Percentiles rank a stretch among this genome's conserved stretches.
Evolutionary conservation across 92 coral and sea anemone genomes (phyloP).

Genomic region (Umimayanthus chanpuru): DNA sequence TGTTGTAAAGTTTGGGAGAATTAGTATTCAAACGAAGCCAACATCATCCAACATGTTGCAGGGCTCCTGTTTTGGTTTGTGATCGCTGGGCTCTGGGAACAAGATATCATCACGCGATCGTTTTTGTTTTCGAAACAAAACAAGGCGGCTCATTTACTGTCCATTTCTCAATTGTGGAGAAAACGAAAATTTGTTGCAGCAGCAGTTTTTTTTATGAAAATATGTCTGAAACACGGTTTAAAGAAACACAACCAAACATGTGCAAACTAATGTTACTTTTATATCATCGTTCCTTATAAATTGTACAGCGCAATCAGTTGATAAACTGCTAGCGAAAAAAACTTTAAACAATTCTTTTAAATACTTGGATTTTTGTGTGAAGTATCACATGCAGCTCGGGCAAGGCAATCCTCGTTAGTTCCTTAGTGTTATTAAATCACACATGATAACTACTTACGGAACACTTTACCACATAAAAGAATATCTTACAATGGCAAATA

Average conservation of each 20-base stretch:
- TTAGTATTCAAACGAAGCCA: constrained; percentile 25
- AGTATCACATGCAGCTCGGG: constrained; percentile 14
- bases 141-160: not conserved
- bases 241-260: not conserved
- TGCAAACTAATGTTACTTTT: not conserved
- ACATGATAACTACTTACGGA: constrained; percentile 27
- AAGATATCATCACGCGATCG: too few relatives aligned
- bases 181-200: too few relatives aligned
- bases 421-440: constrained; percentile 3
- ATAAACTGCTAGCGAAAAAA: constrained; percentile 25
- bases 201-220: too few relatives aligned
- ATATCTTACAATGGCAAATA: constrained; percentile 9
- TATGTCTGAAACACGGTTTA: not conserved
- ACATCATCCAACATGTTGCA: constrained; percentile 27
- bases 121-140: not conserved
- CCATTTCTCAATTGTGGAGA: too few relatives aligned
- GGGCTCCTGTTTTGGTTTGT: not conserved
- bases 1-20: constrained; percentile 20
- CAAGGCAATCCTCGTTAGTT: not conserved
- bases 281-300: not conserved
- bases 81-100: too few relatives aligned
- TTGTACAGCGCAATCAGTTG: constrained; percentile 9
- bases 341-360: constrained; percentile 21
- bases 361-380: constrained; percentile 11
- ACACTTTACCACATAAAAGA: constrained; percentile 18